A percentile compares a stretch with the other conserved stretches of the same genome.
These are phyloP conservation scores for Varanus komodoensis DNA, from an alignment of 2,113 vertebrate species.

Conservation along the genomic window DNA sequence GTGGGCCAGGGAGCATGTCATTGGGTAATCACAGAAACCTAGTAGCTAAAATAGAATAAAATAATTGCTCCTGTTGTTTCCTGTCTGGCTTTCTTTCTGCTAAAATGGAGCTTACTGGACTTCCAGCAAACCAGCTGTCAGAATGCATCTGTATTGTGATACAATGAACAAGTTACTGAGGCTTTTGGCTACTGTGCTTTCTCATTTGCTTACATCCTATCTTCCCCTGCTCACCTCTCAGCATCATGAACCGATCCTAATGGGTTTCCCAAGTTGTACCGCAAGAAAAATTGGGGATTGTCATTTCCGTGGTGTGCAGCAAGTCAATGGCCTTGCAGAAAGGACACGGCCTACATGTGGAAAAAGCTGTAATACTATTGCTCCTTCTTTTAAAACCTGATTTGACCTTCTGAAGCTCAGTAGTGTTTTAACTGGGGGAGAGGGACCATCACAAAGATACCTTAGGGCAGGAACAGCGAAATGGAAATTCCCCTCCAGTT, in stretches of 20 bases:
- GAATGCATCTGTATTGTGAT: neutral
- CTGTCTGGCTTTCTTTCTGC: constrained; percentile 11
- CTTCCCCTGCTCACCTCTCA: neutral
- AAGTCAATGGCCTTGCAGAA: neutral
- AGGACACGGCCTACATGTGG: neutral
- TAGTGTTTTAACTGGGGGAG: neutral
- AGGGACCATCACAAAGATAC: neutral
- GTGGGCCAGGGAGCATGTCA: neutral
- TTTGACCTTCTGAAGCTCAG: no score
- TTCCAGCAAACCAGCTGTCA: accelerated
- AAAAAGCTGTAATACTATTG: neutral
- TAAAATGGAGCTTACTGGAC: neutral
- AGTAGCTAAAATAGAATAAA: neutral
- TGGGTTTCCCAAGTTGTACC: accelerated
- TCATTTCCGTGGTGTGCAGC: neutral
- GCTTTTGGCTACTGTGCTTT: neutral
- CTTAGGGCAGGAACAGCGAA: no score
- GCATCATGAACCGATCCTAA: constrained; percentile 23
- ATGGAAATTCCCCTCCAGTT: no score
- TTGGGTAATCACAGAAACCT: neutral
- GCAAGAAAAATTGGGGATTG: neutral
- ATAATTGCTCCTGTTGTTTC: neutral
- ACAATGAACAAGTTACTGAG: neutral
- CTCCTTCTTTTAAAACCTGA: no score
- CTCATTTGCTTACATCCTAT: neutral